Percentiles rank a stretch among this genome's conserved stretches.
phyloP scores from a whole-genome alignment of 2,888 invertebrate genomes.

The Falcaria lacertinaria region DNA sequence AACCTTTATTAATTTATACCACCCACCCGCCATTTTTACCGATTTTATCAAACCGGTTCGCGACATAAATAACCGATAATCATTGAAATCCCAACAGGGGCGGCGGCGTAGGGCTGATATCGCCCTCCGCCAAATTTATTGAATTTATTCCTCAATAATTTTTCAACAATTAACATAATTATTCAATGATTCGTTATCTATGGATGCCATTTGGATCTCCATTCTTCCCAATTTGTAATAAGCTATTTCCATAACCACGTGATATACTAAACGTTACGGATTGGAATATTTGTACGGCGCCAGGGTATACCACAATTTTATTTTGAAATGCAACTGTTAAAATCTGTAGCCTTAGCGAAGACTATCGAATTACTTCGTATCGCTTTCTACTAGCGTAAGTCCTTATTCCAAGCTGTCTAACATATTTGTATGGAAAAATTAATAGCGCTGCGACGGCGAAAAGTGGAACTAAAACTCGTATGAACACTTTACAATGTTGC shows the following conservation, averaged over 20 bases:
- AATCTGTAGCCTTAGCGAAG: no score
- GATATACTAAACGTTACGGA: conserved; percentile 18
- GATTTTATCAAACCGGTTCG: conserved; percentile 36
- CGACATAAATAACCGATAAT: conserved; percentile 50
- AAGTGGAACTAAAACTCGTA: no score
- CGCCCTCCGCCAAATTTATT: conserved; percentile 42
- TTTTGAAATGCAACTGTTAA: no score
- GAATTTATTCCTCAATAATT: conserved; percentile 46
- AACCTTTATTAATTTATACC: conserved; percentile 5
- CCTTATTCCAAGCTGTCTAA: no score
- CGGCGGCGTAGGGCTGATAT: conserved; percentile 23
- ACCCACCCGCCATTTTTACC: conserved; percentile 22
- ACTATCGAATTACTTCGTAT: no score
- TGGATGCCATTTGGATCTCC: conserved; percentile 22
- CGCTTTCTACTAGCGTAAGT: no score
- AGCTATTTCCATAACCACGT: conserved; percentile 27
- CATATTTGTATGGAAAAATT: no score
- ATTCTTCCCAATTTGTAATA: conserved; percentile 6
- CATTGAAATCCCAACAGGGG: conserved; percentile 18
- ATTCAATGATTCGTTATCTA: conserved; percentile 63
- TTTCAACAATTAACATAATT: conserved; percentile 65
- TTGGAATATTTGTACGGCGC: conserved; percentile 6
- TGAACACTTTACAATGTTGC: no score
- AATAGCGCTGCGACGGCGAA: no score
- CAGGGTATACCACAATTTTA: no score